phyloP scores from a whole-genome alignment of 2,113 vertebrate genomes.

The Strigops habroptila region DNA sequence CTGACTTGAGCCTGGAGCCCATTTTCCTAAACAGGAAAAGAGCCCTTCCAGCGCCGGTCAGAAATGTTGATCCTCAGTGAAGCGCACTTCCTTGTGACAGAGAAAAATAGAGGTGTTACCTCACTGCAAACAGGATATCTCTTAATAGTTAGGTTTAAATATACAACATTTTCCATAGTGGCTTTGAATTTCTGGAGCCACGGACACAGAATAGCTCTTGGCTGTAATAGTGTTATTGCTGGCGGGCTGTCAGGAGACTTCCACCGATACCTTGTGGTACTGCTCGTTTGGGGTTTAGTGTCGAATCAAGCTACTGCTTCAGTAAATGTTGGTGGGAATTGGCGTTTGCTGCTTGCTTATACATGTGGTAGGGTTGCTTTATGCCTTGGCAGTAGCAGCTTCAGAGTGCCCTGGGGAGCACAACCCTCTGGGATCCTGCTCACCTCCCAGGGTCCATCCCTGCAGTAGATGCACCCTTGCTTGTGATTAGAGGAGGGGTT shows the following conservation, averaged over 20 bases:
- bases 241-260: not conserved
- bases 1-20: not conserved
- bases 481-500: accelerated
- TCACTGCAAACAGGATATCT: constrained; percentile 69
- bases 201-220: not conserved
- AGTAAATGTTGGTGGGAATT: not conserved
- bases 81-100: constrained; percentile 63
- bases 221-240: not conserved
- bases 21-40: constrained; percentile 68
- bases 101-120: constrained; percentile 67
- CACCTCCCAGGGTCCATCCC: accelerated
- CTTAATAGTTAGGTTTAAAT: constrained; percentile 68
- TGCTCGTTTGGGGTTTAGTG: not conserved
- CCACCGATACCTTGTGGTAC: not conserved
- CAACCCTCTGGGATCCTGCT: accelerated
- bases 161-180: constrained; percentile 55
- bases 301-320: not conserved
- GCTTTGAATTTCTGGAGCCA: constrained; percentile 38
- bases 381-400: accelerated
- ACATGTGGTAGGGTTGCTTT: accelerated
- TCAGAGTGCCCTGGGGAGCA: accelerated
- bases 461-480: accelerated
- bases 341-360: not conserved
- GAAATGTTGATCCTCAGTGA: constrained; percentile 58
- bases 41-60: not conserved